These are phyloP conservation scores for Chondrosia reniformis DNA, from an alignment of 37 sponge, comb jelly and placozoan species.

Conservation along the genomic window DNA sequence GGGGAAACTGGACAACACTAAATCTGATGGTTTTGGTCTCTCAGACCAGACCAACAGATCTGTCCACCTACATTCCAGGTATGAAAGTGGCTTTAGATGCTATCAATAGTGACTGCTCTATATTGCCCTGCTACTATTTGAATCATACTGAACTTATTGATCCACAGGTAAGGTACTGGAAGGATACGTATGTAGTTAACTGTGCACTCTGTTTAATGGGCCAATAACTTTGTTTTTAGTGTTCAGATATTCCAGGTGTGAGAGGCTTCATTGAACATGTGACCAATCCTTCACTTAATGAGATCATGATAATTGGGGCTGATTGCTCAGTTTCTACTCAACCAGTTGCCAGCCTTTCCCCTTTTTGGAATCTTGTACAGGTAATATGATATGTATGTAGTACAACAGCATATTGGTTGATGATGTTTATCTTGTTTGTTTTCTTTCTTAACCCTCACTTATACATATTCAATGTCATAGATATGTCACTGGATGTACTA, in stretches of 20 bases:
- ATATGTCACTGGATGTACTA: no score
- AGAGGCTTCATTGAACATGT: constrained; percentile 9
- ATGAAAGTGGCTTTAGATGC: constrained; percentile 13
- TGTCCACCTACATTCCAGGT: constrained; percentile 5
- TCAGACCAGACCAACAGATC: background rate
- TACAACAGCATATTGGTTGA: no score
- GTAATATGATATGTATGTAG: background rate
- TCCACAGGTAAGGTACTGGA: constrained; percentile 1
- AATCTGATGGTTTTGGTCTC: constrained; percentile 13
- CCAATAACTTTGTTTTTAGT: background rate
- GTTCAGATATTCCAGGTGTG: background rate
- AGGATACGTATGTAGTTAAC: no score
- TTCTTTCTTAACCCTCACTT: no score
- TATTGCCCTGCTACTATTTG: constrained; percentile 17
- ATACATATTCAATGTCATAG: no score
- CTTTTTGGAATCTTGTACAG: constrained; percentile 15
- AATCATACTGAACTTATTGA: constrained; percentile 8
- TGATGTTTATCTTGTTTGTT: no score
- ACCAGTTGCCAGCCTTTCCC: constrained; percentile 24
- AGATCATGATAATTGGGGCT: constrained; percentile 9
- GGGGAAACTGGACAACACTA: no score
- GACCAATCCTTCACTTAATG: background rate
- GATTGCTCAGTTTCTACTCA: constrained; percentile 28
- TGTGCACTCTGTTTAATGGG: no score
- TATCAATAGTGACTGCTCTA: constrained; percentile 4